Evolutionary conservation across 1,140 invertebrate species (phyloP).

Genomic region (Oncopeltus fasciatus): DNA sequence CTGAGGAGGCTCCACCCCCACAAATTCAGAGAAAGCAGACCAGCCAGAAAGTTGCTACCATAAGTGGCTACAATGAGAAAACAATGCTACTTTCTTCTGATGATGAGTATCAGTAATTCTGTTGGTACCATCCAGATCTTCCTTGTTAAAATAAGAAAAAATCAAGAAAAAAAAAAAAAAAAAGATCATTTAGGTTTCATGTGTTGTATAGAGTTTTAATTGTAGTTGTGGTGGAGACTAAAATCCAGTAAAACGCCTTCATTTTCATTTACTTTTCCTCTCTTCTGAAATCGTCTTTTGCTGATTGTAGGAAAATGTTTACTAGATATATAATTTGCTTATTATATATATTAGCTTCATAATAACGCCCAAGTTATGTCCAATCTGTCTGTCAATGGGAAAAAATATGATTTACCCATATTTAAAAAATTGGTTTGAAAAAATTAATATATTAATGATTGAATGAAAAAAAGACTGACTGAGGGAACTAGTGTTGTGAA

Average conservation of each 20-base stretch:
- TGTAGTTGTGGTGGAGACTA: not conserved
- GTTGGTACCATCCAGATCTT: not conserved
- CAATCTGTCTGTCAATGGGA: too few relatives aligned
- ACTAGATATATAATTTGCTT: not conserved
- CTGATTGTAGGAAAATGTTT: not conserved
- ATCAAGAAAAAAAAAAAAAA: not conserved
- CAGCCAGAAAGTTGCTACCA: conserved; percentile 56
- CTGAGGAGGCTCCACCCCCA: conserved; percentile 46
- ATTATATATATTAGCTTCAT: not conserved
- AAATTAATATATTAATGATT: not conserved
- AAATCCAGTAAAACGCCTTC: not conserved
- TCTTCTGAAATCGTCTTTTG: not conserved
- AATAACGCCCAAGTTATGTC: not conserved
- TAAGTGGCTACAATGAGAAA: conserved; percentile 86
- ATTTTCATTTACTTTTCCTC: not conserved
- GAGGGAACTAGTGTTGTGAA: too few relatives aligned
- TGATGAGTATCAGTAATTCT: conserved; percentile 83
- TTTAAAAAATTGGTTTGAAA: not conserved
- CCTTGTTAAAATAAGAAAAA: not conserved
- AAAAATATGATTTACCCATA: not conserved
- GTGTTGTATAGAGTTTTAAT: not conserved
- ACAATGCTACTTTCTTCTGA: conserved; percentile 90
- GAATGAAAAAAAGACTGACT: not conserved
- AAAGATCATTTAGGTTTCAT: not conserved
- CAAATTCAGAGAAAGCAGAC: conserved; percentile 27